Base-by-base conservation (phyloP, 2,113 vertebrate species). In the Pelusios castaneus region DNA sequence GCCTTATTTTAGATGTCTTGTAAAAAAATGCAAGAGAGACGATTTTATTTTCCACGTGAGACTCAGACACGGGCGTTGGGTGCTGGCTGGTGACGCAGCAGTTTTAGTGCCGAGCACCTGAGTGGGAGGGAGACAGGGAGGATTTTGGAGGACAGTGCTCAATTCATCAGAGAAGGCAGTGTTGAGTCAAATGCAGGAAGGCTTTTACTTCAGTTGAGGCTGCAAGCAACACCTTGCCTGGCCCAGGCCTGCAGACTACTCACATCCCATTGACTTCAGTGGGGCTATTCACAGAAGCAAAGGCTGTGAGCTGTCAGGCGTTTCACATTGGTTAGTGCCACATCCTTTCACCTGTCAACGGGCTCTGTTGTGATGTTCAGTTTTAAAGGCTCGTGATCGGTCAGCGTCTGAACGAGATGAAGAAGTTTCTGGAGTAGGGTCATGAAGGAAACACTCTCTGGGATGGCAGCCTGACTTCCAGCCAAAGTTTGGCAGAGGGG, bases 1-100 rank as follows among this genome's bases (percentile, higher is more conserved):
- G 70, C 41, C 52, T 89, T 95, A 80, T 85, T 88, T 92, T 95
- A 91, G 80, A 87, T 93, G 94, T 67, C 93, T 80, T 87, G 80
- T 88, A 85, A 85, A 84, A 77, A 67, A 93, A 6, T 25, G 54
- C 89, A 82, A 88, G 63, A 82, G 2, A 56, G 89, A 87, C 29
- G 13, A 3, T 87, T 24, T 94, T 89, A 38, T 52, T 93, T 89
- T 79, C 77, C 0, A 0, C 41, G 29, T 3, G 2, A 81, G n/a
- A 25, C 75, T 95, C 70, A 79, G 67, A 84, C 4, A 14, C 38
- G 75, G 82, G 63, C 43, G 16, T 41, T 51, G 63, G 27, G 7
- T 92, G 87, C 56, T 88, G 79, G 89, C 76, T 89, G 83, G 4
- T 87, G 80, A 85, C 47, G 21, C 45, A 83, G 25, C 41, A 11